A percentile compares a stretch with the other conserved stretches of the same genome.
phyloP scores from a whole-genome alignment of 2,113 vertebrate species.

The Pseudolaguvia tuberculata region DNA sequence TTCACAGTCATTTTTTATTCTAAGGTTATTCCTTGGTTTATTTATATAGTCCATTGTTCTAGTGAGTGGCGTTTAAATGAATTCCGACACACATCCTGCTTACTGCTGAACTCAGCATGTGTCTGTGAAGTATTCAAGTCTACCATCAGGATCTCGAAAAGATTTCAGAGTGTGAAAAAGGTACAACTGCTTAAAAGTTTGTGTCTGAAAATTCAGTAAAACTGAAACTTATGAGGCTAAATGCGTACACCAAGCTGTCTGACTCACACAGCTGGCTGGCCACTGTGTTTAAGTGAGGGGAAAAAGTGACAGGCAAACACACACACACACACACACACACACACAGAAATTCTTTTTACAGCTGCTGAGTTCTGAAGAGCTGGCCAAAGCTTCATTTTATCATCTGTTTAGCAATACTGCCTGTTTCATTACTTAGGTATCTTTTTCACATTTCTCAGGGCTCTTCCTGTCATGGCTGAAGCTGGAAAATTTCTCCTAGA shows the following conservation, averaged over 20 bases:
- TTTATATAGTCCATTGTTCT: conserved; percentile 36
- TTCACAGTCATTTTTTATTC: not conserved
- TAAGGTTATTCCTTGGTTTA: not conserved
- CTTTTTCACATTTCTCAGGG: conserved; percentile 30
- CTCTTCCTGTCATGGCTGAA: not conserved
- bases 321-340: conserved; percentile 20
- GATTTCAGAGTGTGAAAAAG: not conserved
- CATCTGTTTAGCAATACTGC: conserved; percentile 52
- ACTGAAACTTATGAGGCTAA: conserved; percentile 9
- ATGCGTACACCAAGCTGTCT: not conserved
- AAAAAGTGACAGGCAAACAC: conserved; percentile 48
- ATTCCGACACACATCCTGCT: conserved; percentile 29
- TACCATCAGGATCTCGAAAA: not conserved
- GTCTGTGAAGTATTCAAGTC: conserved; percentile 4
- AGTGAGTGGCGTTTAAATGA: conserved; percentile 25
- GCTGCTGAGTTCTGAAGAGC: conserved; percentile 40
- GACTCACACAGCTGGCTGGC: conserved; percentile 51
- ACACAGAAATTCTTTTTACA: conserved; percentile 42
- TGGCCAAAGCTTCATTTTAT: conserved; percentile 38
- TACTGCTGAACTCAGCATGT: conserved; percentile 23
- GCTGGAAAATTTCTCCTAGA: conserved; percentile 14
- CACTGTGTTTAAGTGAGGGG: conserved; percentile 43
- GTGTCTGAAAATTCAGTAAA: not conserved
- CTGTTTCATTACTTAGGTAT: conserved; percentile 45
- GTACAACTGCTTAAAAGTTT: not conserved